Evolutionary conservation across 2,113 vertebrate genomes (phyloP).

Genomic region (Pollachius pollachius): DNA sequence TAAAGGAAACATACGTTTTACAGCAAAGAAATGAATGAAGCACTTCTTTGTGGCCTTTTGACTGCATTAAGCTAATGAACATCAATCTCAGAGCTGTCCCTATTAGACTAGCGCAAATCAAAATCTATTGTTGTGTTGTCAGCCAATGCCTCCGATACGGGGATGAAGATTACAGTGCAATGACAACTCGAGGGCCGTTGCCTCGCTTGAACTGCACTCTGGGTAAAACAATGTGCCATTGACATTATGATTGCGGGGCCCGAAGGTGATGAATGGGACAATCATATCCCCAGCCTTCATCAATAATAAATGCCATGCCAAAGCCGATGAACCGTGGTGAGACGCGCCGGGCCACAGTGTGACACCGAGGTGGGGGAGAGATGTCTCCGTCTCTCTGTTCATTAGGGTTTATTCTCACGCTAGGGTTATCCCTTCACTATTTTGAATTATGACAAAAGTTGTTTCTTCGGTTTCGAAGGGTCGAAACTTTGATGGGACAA

Average conservation of each 20-base stretch:
- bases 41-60: too few relatives aligned
- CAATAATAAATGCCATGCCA: conserved; percentile 3
- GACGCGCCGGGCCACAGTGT: background rate
- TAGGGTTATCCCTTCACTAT: too few relatives aligned
- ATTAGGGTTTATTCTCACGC: too few relatives aligned
- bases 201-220: background rate
- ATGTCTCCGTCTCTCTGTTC: too few relatives aligned
- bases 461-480: too few relatives aligned
- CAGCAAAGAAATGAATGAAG: too few relatives aligned
- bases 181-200: background rate
- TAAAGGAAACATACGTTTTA: too few relatives aligned
- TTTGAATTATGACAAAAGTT: too few relatives aligned
- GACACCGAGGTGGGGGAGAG: too few relatives aligned
- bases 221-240: background rate
- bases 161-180: background rate
- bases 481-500: too few relatives aligned
- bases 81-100: background rate
- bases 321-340: background rate
- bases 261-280: conserved; percentile 5
- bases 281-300: background rate
- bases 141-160: background rate
- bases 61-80: too few relatives aligned
- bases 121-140: background rate
- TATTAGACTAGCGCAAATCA: background rate
- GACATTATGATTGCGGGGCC: background rate